Base-by-base conservation (phyloP, 2,113 vertebrate genomes). In the Onychostoma macrolepis region DNA sequence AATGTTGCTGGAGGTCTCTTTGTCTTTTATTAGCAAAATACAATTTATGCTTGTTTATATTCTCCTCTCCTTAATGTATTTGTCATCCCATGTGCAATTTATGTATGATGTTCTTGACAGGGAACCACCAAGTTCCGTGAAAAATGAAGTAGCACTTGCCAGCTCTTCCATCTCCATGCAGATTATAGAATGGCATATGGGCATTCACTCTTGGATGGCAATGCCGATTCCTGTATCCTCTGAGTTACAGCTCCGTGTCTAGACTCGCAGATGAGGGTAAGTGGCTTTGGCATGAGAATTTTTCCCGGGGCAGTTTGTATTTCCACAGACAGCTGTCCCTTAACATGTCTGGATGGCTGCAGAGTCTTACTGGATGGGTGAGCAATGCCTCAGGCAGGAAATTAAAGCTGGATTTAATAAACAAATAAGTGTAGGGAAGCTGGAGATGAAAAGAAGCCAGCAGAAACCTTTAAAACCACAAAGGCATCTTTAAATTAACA, bases 231-330 rank as follows among this genome's bases (percentile, higher is more conserved):
- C 58, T n/a, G 41, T 53, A 45, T 50, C 50, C 53, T 76, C 19
- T 4, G 43, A 83, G 67, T 30, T 36, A 69, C 69, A 53, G 69
- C 56, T 63, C 72, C 61, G 26, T 76, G 69, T 61, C 78, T 71
- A 74, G 56, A 87, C 56, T 82, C 36, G 53, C 67, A 83, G 80
- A 87, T 83, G 69, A 87, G 38, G 38, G 80, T 83, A 50, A 76
- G 38, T 65, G 69, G 38, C 56, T 76, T 65, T 87, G 86, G 86
- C 79, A 87, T 76, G 69, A 36, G 41, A 56, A 82, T 21, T 76
- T 76, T 61, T 50, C 79, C 69, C 8, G 26, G 79, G 86, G 79
- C 79, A 75, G 24, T 76, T 80, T 75, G 67, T 83, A 83, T 87
- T 71, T 81, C 41, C 24, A 15, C 41, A 83, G 69, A 76, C 79